Base-by-base conservation (phyloP, 2,113 vertebrate species). In the Epinephelus fuscoguttatus region DNA sequence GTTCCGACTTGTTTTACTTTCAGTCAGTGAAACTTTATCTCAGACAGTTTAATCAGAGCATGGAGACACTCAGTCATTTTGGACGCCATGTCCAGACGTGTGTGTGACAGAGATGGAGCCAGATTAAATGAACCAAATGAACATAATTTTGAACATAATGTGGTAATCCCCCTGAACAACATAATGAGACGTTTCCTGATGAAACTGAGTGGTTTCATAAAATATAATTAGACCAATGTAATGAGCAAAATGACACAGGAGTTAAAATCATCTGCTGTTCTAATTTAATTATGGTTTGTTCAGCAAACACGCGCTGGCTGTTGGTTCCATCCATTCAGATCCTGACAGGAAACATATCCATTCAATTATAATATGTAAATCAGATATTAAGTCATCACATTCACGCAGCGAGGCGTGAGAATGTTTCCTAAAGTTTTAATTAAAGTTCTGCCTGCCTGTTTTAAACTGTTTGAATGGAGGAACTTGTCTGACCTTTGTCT, bases 271-370 rank as follows among this genome's bases (percentile, higher is more conserved):
- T 75, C 45, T 66, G 70, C 66, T 71, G 18, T 73, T 83, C 30
- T 21, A n/a, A 83, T 71, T 56, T 30, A 50, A 83, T 87, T 64
- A 86, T 19, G 23, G 68, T 73, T 11, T 53, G 70, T 27, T 55
- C 42, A 45, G 42, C 42, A 45, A 45, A 45, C 42, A 45, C 9
- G 10, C 11, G 8, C 9, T 9, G 42, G 42, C 42, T 9, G 42
- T 45, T 12, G 33, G 42, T 45, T 53, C 42, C 59, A 42, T 21
- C 61, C 18, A 0, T 37, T 47, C 25, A 11, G 0, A 30, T 27
- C n/a, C 70, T 70, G 75, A 70, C 70, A 62, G 75, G 52, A 13
- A 75, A 40, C 59, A 27, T 78, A 70, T 75, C 69, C 59, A 47
- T 40, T 7, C 2, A 33, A 60, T 75, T 66, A 82, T 2, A 19